A percentile compares a stretch with the other conserved stretches of the same genome.
Conservation (phyloP, 1,140 invertebrate genomes). For the Euwallacea fornicatus region DNA sequence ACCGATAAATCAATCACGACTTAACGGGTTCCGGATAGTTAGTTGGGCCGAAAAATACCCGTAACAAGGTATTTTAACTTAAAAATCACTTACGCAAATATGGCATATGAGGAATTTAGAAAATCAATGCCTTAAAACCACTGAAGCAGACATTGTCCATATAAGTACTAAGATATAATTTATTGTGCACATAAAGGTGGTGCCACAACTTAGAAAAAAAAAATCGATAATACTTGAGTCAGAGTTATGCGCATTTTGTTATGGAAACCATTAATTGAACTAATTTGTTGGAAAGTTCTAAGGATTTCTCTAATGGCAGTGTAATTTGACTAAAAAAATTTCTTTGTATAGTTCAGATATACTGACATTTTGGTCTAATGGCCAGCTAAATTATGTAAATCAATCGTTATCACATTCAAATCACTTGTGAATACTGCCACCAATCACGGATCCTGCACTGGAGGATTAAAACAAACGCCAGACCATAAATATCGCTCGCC, state of each 20-base stretch:
- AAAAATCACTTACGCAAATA: background rate
- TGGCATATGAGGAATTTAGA: background rate
- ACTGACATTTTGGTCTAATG: too few species aligned
- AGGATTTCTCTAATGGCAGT: too few species aligned
- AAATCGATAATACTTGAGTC: background rate
- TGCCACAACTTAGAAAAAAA: background rate
- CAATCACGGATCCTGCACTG: background rate
- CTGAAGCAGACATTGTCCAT: background rate
- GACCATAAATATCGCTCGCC: background rate
- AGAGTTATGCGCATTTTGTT: background rate
- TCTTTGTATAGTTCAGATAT: too few species aligned
- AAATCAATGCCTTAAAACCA: background rate
- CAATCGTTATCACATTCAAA: background rate
- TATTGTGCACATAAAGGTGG: background rate
- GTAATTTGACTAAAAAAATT: too few species aligned
- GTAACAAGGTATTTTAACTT: background rate
- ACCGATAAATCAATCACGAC: background rate
- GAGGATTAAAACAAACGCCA: constrained; percentile 1
- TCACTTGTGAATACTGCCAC: background rate
- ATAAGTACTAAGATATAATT: background rate
- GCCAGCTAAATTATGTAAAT: too few species aligned
- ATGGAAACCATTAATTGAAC: too few species aligned
- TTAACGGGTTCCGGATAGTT: background rate
- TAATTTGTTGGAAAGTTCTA: too few species aligned
- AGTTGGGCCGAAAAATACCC: background rate